Evolutionary conservation across 2,888 invertebrate genomes (phyloP), one percentile per base, ranked within the genome.

Genomic region (Myopa tessellatipennis): DNA sequence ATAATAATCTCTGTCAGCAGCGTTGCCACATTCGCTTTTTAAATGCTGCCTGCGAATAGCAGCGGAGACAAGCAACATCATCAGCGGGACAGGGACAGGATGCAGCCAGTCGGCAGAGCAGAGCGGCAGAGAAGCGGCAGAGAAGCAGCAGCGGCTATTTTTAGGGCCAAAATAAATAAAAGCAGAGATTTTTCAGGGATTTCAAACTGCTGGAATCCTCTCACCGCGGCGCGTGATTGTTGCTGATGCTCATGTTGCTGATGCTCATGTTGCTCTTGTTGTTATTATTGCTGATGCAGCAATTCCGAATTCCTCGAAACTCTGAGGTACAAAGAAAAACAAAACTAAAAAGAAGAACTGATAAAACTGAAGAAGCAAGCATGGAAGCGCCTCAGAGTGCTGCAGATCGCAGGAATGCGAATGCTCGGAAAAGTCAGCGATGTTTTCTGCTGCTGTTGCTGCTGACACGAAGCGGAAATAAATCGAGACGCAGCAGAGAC

Each of bases 11-110:
- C 72, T 60, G 60, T 72, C 72, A 72, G 72, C 74, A 75, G 74
- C 61, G 68, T 68, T 75, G 74, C 74, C 74, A 75, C 74, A 75
- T 68, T 68, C 68, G 74, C 68, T 68, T 40, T 38, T 67, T 75
- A 63, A 52, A 68, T 68, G 55, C 50, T 68, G 55, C 67, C 68
- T 75, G n/a, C 74, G 58, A 26, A 75, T 63, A 74, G 38, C 55
- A 18, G 4, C 61, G 18, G 26, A 14, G 18, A 18, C 26, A 40
- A 34, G 34, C 69, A 69, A 12, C 45, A 26, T 77, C 81, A 79
- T 73, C 80, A 78, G 79, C 80, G 75, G 77, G n/a, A n/a, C 74
- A 65, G 12, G 34, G 38, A 26, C 36, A 63, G 63, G 14, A 63
- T 36, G 26, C 63, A 34, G 38, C 65, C 34, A 14, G 10, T n/a